Base-by-base conservation (phyloP, 2,113 vertebrate species). In the Crocuta crocuta region DNA sequence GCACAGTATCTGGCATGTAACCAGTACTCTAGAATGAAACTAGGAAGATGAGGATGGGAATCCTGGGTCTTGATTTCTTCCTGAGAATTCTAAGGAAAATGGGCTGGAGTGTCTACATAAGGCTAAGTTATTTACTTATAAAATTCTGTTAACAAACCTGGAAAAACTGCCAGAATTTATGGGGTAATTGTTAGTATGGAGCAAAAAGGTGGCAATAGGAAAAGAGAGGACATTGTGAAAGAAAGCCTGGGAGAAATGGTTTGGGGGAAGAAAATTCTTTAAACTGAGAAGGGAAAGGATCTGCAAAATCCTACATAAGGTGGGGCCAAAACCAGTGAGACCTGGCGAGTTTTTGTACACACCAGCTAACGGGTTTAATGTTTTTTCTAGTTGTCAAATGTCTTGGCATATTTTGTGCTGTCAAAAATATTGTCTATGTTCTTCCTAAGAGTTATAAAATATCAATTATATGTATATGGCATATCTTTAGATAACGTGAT, bases 121-220 rank as follows among this genome's bases (percentile, higher is more conserved):
- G 10, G 85, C 24, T 43, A 61, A 84, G 13, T 85, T 92, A 91
- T 31, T 96, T 90, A 61, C 82, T 92, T 91, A 76, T 55, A 39
- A 92, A 94, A 94, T 73, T 94, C 55, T 66, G 61, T 95, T 95
- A 66, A 92, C 26, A 94, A 97, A 68, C 21, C 45, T 78, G 43
- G 45, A 94, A 87, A 96, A 82, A 39, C 48, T 43, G 31, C 28
- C 89, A 94, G 26, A 96, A 97, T 84, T 87, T 85, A 96, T 88
- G 10, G 39, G 5, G 10, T 89, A 95, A 95, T 86, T 92, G 68
- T 12, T 89, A 85, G 66, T 85, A 87, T 96, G 13, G 23, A 89
- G 39, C 21, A 89, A 82, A 97, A 89, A 73, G 53, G 45, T 97
- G 89, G 58, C 53, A 85, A 94, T 82, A 94, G 58, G 43, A 94